Evolutionary conservation across 2,888 invertebrate species (phyloP).

Genomic region (Metacarcinus magister): DNA sequence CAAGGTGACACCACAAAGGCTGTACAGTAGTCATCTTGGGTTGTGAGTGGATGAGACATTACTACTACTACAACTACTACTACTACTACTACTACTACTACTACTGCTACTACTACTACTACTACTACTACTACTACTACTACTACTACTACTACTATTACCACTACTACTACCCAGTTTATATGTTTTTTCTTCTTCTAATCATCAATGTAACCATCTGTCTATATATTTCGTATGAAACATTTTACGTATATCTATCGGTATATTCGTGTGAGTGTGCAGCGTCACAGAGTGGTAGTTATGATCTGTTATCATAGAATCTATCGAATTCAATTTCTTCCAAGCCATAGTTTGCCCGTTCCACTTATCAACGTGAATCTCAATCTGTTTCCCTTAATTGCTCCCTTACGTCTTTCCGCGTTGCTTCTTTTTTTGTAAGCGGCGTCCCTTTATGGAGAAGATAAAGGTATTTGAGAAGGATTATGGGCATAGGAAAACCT

Average conservation of each 20-base stretch:
- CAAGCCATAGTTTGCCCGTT: neutral
- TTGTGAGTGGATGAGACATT: too few species aligned
- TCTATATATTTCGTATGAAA: too few species aligned
- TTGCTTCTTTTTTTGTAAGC: neutral
- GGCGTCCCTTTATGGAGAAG: neutral
- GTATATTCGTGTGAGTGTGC: neutral
- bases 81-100: too few species aligned
- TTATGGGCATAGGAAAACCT: neutral
- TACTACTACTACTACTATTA: too few species aligned
- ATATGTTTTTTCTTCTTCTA: too few species aligned
- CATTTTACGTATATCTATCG: neutral
- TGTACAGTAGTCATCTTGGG: too few species aligned
- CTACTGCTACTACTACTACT: too few species aligned
- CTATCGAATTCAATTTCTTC: neutral
- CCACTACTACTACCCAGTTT: too few species aligned
- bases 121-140: too few species aligned
- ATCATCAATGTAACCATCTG: too few species aligned
- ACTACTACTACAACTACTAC: too few species aligned
- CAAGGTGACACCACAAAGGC: too few species aligned
- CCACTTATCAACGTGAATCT: neutral
- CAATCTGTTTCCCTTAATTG: constrained; percentile 4
- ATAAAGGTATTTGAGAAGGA: neutral
- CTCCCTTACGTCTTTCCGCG: neutral
- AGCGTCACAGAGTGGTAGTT: neutral
- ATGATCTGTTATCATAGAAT: neutral